phyloP scores from a whole-genome alignment of 2,888 invertebrate genomes.

The Molorchus minor region DNA sequence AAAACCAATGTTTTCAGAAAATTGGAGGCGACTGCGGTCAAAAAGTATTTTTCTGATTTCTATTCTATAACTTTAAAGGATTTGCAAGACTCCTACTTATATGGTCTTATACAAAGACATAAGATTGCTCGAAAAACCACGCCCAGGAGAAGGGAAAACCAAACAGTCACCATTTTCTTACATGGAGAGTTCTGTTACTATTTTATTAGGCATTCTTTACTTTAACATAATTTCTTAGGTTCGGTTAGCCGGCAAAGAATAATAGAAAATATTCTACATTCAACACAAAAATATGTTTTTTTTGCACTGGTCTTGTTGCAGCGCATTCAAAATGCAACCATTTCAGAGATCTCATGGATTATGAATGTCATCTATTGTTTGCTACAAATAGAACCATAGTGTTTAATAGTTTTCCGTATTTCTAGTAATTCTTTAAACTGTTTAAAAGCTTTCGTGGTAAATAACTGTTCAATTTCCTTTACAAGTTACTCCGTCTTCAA shows the following conservation, averaged over 20 bases:
- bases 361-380: background rate
- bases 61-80: background rate
- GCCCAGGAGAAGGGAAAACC: background rate
- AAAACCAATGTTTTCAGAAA: conserved; percentile 2
- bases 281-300: too few species aligned
- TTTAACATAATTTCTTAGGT: conserved; percentile 1
- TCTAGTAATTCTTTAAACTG: background rate
- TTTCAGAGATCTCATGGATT: background rate
- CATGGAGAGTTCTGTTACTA: background rate
- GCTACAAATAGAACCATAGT: background rate
- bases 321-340: background rate
- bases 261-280: too few species aligned
- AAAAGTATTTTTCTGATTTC: conserved; percentile 1
- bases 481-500: background rate
- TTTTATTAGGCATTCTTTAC: background rate
- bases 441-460: background rate
- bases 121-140: background rate
- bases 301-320: too few species aligned
- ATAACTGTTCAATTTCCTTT: background rate
- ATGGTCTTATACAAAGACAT: background rate
- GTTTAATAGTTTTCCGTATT: background rate
- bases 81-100: background rate
- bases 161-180: background rate
- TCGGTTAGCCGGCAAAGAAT: background rate
- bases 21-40: background rate